Conservation (phyloP, 2,113 vertebrate species). For the Ahaetulla prasina region DNA sequence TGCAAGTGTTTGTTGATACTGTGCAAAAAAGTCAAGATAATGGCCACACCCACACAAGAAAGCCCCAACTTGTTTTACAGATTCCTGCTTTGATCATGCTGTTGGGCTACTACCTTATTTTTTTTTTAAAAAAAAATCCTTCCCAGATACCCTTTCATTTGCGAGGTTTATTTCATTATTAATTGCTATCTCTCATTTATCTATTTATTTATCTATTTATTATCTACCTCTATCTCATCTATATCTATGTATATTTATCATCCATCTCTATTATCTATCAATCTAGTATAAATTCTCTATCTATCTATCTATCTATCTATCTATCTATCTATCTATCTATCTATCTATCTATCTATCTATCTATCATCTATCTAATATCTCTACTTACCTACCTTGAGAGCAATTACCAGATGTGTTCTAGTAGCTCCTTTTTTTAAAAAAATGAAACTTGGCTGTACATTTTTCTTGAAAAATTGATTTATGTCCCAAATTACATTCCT, state of each 20-base stretch:
- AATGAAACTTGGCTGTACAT: background rate
- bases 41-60: background rate
- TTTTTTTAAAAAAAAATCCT: background rate
- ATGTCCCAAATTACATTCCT: background rate
- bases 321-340: no score
- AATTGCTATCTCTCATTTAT: background rate
- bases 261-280: no score
- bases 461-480: background rate
- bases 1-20: no score
- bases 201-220: no score
- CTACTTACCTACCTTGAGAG: background rate
- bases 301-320: no score
- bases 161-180: background rate
- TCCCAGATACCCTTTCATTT: background rate
- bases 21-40: background rate
- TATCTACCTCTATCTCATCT: no score
- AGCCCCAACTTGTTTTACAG: background rate
- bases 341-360: no score
- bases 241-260: no score
- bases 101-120: background rate
- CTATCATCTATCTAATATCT: background rate
- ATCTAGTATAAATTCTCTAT: no score
- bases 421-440: background rate
- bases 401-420: background rate
- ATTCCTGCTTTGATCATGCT: background rate